phyloP scores from a whole-genome alignment of 2,797 vertebrate genomes.

The Ceryle rudis region DNA sequence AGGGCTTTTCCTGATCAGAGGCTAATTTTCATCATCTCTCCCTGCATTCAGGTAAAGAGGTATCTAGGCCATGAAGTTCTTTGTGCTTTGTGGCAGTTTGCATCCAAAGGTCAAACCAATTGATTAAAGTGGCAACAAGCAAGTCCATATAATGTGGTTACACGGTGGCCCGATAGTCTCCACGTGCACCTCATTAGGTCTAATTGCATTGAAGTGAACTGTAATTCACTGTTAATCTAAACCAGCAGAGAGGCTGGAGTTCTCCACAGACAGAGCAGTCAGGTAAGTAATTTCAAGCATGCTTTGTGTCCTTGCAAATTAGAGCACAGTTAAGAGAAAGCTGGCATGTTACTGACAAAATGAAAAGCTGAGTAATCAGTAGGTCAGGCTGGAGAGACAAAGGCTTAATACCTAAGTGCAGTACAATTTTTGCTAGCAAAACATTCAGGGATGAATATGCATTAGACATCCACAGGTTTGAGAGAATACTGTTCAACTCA shows the following conservation, averaged over 20 bases:
- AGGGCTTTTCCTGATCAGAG: neutral
- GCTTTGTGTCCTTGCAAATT: constrained; percentile 46
- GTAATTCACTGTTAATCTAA: constrained; percentile 72
- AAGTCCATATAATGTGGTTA: constrained; percentile 38
- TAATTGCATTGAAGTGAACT: constrained; percentile 68
- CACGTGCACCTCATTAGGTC: constrained; percentile 61
- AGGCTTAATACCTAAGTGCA: neutral
- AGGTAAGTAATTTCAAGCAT: constrained; percentile 61
- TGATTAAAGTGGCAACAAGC: constrained; percentile 58
- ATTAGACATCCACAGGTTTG: neutral
- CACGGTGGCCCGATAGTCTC: constrained; percentile 20
- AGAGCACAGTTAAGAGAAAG: constrained; percentile 46
- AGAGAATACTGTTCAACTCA: neutral
- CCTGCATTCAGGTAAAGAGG: neutral
- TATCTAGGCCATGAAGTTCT: neutral
- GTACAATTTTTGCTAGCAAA: neutral
- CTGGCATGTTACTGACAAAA: constrained; percentile 3
- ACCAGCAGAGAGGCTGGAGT: constrained; percentile 44
- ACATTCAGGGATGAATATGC: neutral
- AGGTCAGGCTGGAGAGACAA: neutral
- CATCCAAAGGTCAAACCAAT: constrained; percentile 54
- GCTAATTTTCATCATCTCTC: neutral
- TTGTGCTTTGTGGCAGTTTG: neutral
- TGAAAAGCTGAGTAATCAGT: neutral
- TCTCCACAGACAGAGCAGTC: constrained; percentile 46